Conservation (phyloP, 2,113 vertebrate genomes). For the Gambusia holbrooki region DNA sequence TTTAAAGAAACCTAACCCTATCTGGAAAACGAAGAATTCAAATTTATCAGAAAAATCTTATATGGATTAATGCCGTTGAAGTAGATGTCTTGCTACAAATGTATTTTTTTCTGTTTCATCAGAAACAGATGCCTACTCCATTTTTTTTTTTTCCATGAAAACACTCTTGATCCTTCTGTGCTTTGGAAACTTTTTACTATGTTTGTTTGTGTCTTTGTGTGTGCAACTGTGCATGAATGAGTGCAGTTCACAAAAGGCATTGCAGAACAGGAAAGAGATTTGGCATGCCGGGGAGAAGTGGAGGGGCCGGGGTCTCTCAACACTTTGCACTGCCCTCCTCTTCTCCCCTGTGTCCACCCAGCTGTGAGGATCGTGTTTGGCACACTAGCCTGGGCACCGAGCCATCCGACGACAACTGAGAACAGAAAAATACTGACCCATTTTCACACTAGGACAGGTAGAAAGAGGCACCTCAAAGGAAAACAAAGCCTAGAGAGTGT, state of each 20-base stretch:
- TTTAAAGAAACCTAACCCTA: no score
- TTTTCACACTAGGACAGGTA: conserved; percentile 45
- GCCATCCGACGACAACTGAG: conserved; percentile 34
- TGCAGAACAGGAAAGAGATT: conserved; percentile 52
- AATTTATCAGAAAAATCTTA: no score
- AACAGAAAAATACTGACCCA: conserved; percentile 44
- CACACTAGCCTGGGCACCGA: conserved; percentile 38
- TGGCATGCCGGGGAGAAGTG: conserved; percentile 30
- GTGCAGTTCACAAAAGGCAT: conserved; percentile 44
- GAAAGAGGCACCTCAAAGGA: conserved; percentile 24
- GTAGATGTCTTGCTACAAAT: background rate
- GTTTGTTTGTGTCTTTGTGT: conserved; percentile 42
- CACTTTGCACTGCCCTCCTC: conserved; percentile 28
- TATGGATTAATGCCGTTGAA: background rate
- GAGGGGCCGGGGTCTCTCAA: conserved; percentile 3
- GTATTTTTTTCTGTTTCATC: background rate
- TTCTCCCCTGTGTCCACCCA: conserved; percentile 60
- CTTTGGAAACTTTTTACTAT: conserved; percentile 30
- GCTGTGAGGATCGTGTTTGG: conserved; percentile 65
- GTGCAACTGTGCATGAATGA: conserved; percentile 49
- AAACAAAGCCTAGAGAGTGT: conserved; percentile 34
- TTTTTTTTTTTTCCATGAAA: conserved; percentile 4
- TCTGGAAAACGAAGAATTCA: no score
- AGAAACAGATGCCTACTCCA: background rate
- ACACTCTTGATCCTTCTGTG: conserved; percentile 8